A percentile compares a stretch with the other conserved stretches of the same genome.
These are phyloP conservation scores for Holacanthella duospinosa DNA, from an alignment of 2,888 invertebrate species.

Conservation along the genomic window DNA sequence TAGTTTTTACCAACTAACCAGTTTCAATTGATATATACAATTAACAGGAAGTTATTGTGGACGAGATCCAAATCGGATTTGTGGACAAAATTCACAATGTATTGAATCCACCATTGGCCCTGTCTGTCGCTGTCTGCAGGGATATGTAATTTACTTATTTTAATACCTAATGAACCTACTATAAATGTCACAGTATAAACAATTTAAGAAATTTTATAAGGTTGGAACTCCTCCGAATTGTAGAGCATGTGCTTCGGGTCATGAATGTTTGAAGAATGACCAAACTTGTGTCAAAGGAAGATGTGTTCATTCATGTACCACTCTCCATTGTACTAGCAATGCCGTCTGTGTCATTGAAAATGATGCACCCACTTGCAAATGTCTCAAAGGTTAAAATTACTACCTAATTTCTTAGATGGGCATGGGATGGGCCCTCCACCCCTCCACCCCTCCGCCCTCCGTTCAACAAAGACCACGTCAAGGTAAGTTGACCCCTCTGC, in stretches of 20 bases:
- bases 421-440: no score
- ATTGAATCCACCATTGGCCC: conserved; percentile 36
- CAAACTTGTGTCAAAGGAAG: conserved; percentile 36
- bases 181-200: not conserved
- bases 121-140: conserved; percentile 23
- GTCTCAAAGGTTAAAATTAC: conserved; percentile 15
- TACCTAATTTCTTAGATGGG: no score
- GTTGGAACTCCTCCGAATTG: conserved; percentile 36
- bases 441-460: no score
- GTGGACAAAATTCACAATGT: conserved; percentile 36
- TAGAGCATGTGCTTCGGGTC: conserved; percentile 33
- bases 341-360: conserved; percentile 37
- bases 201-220: conserved; percentile 13
- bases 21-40: not conserved
- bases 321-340: conserved; percentile 31
- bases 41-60: conserved; percentile 35
- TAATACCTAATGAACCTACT: not conserved
- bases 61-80: conserved; percentile 35
- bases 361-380: conserved; percentile 30
- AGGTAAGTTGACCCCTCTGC: no score
- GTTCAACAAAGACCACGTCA: no score
- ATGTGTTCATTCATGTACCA: conserved; percentile 37
- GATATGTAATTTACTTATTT: not conserved
- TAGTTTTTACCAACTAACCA: not conserved
- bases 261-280: conserved; percentile 36